phyloP scores from a whole-genome alignment of 2,113 vertebrate genomes.

The Charina bottae region DNA sequence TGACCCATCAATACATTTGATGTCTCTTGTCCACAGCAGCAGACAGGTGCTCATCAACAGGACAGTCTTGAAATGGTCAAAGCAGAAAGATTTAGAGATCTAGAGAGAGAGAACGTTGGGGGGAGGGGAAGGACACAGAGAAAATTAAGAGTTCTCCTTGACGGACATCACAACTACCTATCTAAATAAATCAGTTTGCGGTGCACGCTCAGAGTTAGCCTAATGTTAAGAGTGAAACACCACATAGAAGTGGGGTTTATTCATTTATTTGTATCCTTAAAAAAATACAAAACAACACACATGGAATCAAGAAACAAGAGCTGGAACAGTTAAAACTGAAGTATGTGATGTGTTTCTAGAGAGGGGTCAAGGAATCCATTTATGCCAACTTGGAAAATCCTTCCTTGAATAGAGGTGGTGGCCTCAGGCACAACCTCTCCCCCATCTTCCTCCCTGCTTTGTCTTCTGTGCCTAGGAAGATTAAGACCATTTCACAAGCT shows the following conservation, averaged over 20 bases:
- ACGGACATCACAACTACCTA: neutral
- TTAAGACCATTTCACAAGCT: too few relatives aligned
- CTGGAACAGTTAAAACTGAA: neutral
- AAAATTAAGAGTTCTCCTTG: neutral
- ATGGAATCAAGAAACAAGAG: neutral
- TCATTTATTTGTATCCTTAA: too few relatives aligned
- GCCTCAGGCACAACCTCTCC: too few relatives aligned
- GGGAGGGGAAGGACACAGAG: neutral
- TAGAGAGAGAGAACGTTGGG: neutral
- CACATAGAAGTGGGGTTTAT: neutral
- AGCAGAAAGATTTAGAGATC: neutral
- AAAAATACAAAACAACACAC: neutral
- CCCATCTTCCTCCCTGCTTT: too few relatives aligned
- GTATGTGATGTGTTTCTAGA: too few relatives aligned
- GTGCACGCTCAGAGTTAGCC: neutral
- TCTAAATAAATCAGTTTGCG: neutral
- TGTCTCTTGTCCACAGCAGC: neutral
- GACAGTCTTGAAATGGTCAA: neutral
- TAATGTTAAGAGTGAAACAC: neutral
- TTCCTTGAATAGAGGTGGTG: too few relatives aligned
- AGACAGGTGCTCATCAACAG: neutral
- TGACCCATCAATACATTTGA: slow-evolving; percentile 9
- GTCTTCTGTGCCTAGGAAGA: too few relatives aligned
- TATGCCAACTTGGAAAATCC: too few relatives aligned
- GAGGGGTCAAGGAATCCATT: too few relatives aligned